Percentiles rank a stretch among this genome's conserved stretches.
Evolutionary conservation across 2,113 vertebrate genomes (phyloP).

Genomic region (Noctilio leporinus): DNA sequence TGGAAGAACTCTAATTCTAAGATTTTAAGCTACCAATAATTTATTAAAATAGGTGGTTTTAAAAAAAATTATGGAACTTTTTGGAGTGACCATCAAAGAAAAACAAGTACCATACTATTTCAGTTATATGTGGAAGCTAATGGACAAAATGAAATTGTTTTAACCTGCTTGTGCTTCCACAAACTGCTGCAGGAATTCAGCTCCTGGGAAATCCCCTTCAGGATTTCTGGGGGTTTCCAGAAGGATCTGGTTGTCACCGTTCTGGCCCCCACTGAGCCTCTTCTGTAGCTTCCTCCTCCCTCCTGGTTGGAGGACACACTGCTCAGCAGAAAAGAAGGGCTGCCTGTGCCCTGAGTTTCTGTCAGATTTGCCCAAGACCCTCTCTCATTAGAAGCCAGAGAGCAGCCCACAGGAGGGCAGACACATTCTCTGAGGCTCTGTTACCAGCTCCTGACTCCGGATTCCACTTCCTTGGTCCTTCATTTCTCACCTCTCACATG

Average conservation of each 20-base stretch:
- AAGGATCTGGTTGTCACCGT: neutral
- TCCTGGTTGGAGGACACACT: neutral
- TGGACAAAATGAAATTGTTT: neutral
- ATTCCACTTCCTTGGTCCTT: neutral
- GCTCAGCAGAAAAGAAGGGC: neutral
- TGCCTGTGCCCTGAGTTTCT: neutral
- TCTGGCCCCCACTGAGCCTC: neutral
- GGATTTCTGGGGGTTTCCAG: neutral
- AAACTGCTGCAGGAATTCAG: neutral
- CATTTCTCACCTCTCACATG: neutral
- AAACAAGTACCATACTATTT: neutral
- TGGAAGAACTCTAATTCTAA: neutral
- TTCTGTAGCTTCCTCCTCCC: neutral
- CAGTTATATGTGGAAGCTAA: neutral
- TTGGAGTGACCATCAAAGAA: neutral
- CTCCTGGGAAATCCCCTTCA: neutral
- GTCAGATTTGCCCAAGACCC: neutral
- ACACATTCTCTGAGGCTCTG: neutral
- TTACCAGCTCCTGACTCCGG: neutral
- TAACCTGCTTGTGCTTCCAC: neutral
- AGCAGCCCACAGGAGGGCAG: neutral
- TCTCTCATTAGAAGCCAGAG: neutral
- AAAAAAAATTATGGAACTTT: neutral
- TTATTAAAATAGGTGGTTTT: neutral
- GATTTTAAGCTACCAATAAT: neutral